phyloP scores from a whole-genome alignment of 2,888 invertebrate species.

The Eupithecia pulchellata region DNA sequence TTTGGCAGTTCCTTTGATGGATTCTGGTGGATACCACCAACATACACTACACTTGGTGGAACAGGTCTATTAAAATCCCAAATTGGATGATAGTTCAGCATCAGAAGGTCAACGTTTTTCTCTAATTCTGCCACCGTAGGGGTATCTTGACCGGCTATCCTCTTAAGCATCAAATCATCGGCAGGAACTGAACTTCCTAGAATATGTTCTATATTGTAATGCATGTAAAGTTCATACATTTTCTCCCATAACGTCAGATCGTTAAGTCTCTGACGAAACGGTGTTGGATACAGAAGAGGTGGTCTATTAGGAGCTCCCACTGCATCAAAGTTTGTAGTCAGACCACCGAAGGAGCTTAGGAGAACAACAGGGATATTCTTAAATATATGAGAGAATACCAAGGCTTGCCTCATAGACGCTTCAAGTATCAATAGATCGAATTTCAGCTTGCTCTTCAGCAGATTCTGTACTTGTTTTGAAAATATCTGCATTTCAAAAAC shows the following conservation, averaged over 20 bases:
- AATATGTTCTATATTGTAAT: constrained; percentile 16
- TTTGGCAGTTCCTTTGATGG: constrained; percentile 63
- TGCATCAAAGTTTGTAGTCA: constrained; percentile 12
- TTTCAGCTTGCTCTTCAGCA: constrained; percentile 36
- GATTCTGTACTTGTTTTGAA: constrained; percentile 30
- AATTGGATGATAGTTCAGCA: constrained; percentile 68
- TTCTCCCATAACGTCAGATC: constrained; percentile 38
- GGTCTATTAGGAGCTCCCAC: constrained; percentile 32
- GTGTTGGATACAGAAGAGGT: constrained; percentile 26
- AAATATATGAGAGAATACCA: constrained; percentile 42
- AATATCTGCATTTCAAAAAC: constrained; percentile 14
- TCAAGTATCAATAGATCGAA: constrained; percentile 49
- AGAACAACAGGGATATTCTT: constrained; percentile 43
- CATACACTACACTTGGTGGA: constrained; percentile 64
- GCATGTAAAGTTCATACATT: constrained; percentile 31
- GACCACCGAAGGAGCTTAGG: constrained; percentile 41
- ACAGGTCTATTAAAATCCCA: constrained; percentile 64
- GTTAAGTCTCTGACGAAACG: constrained; percentile 20
- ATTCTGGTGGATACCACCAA: constrained; percentile 68
- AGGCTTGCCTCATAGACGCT: constrained; percentile 37
- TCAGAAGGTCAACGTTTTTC: constrained; percentile 60
- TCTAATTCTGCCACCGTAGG: constrained; percentile 47
- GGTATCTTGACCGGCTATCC: constrained; percentile 46
- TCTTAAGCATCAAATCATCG: constrained; percentile 42
- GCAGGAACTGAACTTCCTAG: constrained; percentile 16